Base-by-base conservation (phyloP, 2,113 vertebrate genomes). In the Fukomys damarensis region DNA sequence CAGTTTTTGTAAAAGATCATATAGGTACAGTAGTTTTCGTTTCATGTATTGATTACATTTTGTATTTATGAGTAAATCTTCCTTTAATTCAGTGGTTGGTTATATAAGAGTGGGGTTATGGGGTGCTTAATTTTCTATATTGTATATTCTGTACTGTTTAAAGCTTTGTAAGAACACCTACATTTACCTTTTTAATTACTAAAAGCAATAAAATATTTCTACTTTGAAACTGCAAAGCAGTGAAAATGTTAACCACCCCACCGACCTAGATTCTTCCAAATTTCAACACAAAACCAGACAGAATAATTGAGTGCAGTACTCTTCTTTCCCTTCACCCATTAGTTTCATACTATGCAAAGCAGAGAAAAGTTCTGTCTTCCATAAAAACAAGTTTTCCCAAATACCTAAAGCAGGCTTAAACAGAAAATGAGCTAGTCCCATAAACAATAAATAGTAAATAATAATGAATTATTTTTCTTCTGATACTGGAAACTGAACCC, bases 111-210 rank as follows among this genome's bases (percentile, higher is more conserved):
- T 91, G 32, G 28, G 4, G 72, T 91, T 84, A 63, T 49, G 9
- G 13, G 85, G 28, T 30, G 52, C 93, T 93, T 91, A 76, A 58
- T 70, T 91, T 95, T 91, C 68, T 92, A 32, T 11, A 77, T 63
- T 93, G 58, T 90, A 12, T 79, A 32, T 89, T 95, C 30, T 89
- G 1, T 65, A 65, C 28, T 32, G 12, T 65, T 49, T 38, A 91
- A 43, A 86, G 5, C 24, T 76, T 86, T 89, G 35, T 94, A 84
- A 83, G 30, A 94, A 66, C 46, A 65, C 1, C 10, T 35, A 19
- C 59, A 82, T 65, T 79, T 91, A 59, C 41, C 54, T 94, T 94
- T 93, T 97, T 56, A 89, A 77, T 84, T 92, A 66, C 52, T 91
- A 61, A 89, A 82, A 89, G 49, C 80, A 96, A 89, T 92, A 89